A percentile compares a stretch with the other conserved stretches of the same genome.
Conservation (phyloP, 1,140 invertebrate genomes). For the Choristoneura fumiferana region DNA sequence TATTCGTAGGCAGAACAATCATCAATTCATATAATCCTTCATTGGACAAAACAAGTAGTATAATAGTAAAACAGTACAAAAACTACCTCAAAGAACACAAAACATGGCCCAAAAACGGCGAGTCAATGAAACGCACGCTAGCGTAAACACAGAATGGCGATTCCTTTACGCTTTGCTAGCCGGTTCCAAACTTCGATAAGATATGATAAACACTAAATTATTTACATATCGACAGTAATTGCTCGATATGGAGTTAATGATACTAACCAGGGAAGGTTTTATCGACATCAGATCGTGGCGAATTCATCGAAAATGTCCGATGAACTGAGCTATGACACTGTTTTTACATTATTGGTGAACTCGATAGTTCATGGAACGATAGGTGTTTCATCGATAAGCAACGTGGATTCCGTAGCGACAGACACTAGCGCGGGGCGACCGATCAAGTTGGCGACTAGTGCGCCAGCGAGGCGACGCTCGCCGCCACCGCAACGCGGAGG, state of each 20-base stretch:
- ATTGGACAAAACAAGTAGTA: slow-evolving; percentile 23
- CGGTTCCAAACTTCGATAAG: slow-evolving; percentile 49
- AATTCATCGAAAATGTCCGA: slow-evolving; percentile 51
- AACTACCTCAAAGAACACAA: slow-evolving; percentile 34
- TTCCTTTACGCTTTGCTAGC: slow-evolving; percentile 24
- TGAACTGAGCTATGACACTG: slow-evolving; percentile 24
- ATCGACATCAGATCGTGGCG: slow-evolving; percentile 36
- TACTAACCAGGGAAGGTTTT: slow-evolving; percentile 58
- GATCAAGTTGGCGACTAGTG: slow-evolving; percentile 51
- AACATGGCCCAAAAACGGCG: slow-evolving; percentile 34
- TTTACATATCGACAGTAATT: slow-evolving; percentile 21
- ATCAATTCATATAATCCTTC: not conserved
- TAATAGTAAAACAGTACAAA: slow-evolving; percentile 34
- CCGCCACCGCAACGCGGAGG: slow-evolving; percentile 29
- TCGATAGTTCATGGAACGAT: slow-evolving; percentile 28
- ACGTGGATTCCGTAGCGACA: slow-evolving; percentile 23
- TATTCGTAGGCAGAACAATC: too few relatives aligned
- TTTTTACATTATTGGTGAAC: slow-evolving; percentile 31
- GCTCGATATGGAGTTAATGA: slow-evolving; percentile 19
- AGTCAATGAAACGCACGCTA: slow-evolving; percentile 36
- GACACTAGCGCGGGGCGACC: slow-evolving; percentile 52
- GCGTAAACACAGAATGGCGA: slow-evolving; percentile 34
- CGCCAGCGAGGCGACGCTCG: slow-evolving; percentile 10
- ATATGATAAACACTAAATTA: slow-evolving; percentile 35
- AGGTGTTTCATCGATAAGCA: slow-evolving; percentile 30